Conservation (phyloP, 2,888 invertebrate species). For the Panorpa germanica region DNA sequence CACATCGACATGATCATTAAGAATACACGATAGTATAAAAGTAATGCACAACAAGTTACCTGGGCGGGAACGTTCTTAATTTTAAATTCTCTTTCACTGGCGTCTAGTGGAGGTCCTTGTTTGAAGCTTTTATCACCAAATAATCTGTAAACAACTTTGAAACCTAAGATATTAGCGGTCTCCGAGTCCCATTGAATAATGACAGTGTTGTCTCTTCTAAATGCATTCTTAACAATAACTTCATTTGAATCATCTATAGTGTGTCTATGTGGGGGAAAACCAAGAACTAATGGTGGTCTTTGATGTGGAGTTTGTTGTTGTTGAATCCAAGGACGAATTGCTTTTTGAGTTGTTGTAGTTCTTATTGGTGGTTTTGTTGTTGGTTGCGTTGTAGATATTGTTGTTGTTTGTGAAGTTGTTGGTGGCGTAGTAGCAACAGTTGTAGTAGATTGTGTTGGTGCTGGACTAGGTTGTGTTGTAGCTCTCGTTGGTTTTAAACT, state of each 20-base stretch:
- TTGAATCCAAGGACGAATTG: constrained; percentile 3
- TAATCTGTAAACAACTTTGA: constrained; percentile 71
- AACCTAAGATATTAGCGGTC: constrained; percentile 71
- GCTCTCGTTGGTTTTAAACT: constrained; percentile 21
- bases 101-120: constrained; percentile 74
- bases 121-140: constrained; percentile 84
- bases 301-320: constrained; percentile 19
- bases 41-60: constrained; percentile 26
- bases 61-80: constrained; percentile 83
- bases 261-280: constrained; percentile 43
- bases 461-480: constrained; percentile 17
- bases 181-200: constrained; percentile 86
- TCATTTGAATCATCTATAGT: constrained; percentile 47
- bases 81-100: constrained; percentile 79
- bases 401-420: constrained; percentile 18
- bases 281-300: constrained; percentile 52
- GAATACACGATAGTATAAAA: not conserved
- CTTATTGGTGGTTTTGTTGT: constrained; percentile 20
- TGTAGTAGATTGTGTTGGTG: constrained; percentile 18
- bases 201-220: constrained; percentile 68
- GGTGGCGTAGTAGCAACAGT: constrained; percentile 17
- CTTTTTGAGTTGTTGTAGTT: constrained; percentile 12
- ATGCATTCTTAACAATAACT: constrained; percentile 70
- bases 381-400: constrained; percentile 19
- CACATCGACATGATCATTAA: constrained; percentile 1